Percentiles rank a stretch among this genome's conserved stretches.
Evolutionary conservation across 2,113 vertebrate species (phyloP).

Genomic region (Cyphotilapia sp.): DNA sequence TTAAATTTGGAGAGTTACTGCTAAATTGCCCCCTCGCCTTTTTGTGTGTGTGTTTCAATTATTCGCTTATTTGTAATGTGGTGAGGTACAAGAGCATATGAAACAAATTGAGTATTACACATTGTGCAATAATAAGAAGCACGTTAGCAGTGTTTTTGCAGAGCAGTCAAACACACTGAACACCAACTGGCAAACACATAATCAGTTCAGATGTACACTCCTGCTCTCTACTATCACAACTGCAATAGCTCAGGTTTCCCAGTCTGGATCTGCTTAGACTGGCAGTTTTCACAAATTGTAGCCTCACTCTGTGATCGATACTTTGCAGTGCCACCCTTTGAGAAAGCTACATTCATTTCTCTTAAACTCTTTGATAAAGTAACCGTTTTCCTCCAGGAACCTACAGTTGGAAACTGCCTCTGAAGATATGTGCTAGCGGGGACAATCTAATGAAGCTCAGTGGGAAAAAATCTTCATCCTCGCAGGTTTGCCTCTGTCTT

Average conservation of each 20-base stretch:
- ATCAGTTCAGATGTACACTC: neutral
- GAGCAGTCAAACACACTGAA: neutral
- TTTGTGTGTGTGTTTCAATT: neutral
- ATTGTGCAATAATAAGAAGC: neutral
- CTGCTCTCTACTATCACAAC: neutral
- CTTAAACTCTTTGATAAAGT: neutral
- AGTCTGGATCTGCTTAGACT: neutral
- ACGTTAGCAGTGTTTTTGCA: neutral
- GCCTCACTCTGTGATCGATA: constrained; percentile 19
- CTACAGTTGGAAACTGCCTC: neutral
- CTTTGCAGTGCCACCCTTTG: neutral
- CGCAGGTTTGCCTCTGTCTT: neutral
- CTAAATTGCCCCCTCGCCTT: neutral
- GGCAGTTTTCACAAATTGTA: neutral
- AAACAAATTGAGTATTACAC: neutral
- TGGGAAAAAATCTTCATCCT: neutral
- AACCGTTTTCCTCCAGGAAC: neutral
- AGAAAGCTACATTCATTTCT: neutral
- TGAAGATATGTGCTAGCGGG: neutral
- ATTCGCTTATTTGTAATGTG: neutral
- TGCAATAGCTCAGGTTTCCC: constrained; percentile 19
- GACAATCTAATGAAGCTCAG: neutral
- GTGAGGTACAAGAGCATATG: neutral
- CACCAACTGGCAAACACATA: neutral
- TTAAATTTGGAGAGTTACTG: neutral